Base-by-base conservation (phyloP, 1,140 invertebrate genomes). In the Antheraea mylitta region DNA sequence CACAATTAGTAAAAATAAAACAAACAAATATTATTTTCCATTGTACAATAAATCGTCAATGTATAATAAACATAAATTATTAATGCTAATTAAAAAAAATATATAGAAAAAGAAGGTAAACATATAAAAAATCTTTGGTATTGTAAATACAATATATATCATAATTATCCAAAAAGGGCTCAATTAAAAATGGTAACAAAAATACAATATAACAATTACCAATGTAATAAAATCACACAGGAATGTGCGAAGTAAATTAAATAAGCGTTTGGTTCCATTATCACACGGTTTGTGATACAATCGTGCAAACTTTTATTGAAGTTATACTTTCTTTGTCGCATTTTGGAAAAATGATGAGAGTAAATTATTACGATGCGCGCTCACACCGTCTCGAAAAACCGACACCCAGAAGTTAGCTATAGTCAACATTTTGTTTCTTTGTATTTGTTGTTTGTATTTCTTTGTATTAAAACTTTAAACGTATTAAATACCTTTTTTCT, bases 121-220 rank as follows among this genome's bases (percentile, higher is more conserved):
- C 42, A 70, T 66, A 66, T 48, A 66, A 70, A 38, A 64, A 53
- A 38, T 70, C 69, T 70, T 70, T 70, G 69, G 69, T 66, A 70
- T 70, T 60, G 13, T 62, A 70, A 2, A 30, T 30, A 30, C 45
- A 70, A 70, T 53, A 62, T 37, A 61, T 66, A 65, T 53, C 9
- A 53, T 10, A 42, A 8, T 18, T 61, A 48, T n/a, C 45, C 38
- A 38, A 22, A 61, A 3, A 7, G 38, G 38, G 7, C 7, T 11
- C 38, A 16, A 10, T 11, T 53, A 53, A 53, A 53, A 53, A 53
- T 2, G 45, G 45, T 53, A 53, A 42, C 38, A 42, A 13, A n/a
- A n/a, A 53, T 53, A 16, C 7, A 16, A 16, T 2, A 53, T n/a
- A 53, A 13, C 11, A 16, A 1, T 53, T 53, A n/a, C 16, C 16